These are phyloP conservation scores for Dicaeum eximium DNA, from an alignment of 2,113 vertebrate species.

Conservation along the genomic window DNA sequence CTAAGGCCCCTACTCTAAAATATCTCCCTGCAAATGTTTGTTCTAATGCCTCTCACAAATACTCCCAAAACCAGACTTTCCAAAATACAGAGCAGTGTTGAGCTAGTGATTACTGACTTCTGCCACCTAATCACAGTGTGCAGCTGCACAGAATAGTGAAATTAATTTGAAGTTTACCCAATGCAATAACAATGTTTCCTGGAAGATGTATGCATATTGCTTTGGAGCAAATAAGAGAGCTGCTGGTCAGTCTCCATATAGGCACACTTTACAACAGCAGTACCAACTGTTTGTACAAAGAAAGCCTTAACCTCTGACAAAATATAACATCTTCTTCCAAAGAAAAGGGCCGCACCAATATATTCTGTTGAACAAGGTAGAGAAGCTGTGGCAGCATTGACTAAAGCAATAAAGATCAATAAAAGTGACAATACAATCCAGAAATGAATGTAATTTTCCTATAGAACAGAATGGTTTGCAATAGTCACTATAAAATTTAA, in stretches of 20 bases:
- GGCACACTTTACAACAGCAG: neutral
- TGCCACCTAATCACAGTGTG: neutral
- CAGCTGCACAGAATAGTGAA: neutral
- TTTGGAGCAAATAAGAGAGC: neutral
- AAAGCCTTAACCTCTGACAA: neutral
- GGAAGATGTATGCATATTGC: neutral
- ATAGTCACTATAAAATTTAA: slow-evolving; percentile 11
- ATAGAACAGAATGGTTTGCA: slow-evolving; percentile 4
- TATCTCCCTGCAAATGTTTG: neutral
- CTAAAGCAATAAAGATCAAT: slow-evolving; percentile 35
- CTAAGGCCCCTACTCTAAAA: neutral
- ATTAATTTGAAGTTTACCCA: slow-evolving; percentile 8
- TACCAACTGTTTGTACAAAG: neutral
- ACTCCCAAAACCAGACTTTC: neutral
- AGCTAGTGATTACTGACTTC: neutral
- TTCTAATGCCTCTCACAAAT: neutral
- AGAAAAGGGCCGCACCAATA: neutral
- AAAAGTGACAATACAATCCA: slow-evolving; percentile 21
- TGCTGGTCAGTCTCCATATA: neutral
- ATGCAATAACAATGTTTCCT: neutral
- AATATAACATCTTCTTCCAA: neutral
- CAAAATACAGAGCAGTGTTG: neutral
- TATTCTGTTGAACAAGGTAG: slow-evolving; percentile 7
- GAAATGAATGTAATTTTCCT: slow-evolving; percentile 9
- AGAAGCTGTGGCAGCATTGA: neutral